Conservation (phyloP, 2,888 invertebrate genomes). For the Spatulosminthurus flaviceps region DNA sequence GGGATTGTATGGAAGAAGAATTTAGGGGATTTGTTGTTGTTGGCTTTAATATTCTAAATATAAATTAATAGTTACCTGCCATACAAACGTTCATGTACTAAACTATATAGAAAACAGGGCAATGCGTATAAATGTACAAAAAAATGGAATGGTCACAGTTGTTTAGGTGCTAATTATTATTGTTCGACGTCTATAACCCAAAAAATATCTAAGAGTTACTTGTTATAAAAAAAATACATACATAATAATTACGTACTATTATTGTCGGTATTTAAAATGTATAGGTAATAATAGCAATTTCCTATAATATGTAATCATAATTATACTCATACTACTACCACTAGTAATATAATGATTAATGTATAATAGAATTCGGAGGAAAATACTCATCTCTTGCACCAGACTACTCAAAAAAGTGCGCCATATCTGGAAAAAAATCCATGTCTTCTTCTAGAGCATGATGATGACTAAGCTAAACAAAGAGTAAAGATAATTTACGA, state of each 20-base stretch:
- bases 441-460: slow-evolving; percentile 48
- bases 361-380: background rate
- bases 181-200: too few species aligned
- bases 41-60: background rate
- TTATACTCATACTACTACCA: too few species aligned
- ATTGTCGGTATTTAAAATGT: background rate
- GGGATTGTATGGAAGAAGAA: background rate
- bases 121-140: slow-evolving; percentile 29
- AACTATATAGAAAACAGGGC: background rate
- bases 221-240: too few species aligned
- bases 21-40: background rate
- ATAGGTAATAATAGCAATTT: background rate
- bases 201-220: too few species aligned
- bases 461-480: slow-evolving; percentile 15
- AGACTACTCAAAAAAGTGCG: slow-evolving; percentile 32
- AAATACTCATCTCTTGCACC: slow-evolving; percentile 24
- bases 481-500: slow-evolving; percentile 12
- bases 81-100: background rate
- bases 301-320: background rate
- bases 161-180: background rate
- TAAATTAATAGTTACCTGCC: background rate
- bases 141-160: background rate
- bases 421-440: slow-evolving; percentile 43
- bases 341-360: too few species aligned
- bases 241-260: background rate